phyloP scores from a whole-genome alignment of 2,797 vertebrate genomes.

The Lycodopsis pacificus region DNA sequence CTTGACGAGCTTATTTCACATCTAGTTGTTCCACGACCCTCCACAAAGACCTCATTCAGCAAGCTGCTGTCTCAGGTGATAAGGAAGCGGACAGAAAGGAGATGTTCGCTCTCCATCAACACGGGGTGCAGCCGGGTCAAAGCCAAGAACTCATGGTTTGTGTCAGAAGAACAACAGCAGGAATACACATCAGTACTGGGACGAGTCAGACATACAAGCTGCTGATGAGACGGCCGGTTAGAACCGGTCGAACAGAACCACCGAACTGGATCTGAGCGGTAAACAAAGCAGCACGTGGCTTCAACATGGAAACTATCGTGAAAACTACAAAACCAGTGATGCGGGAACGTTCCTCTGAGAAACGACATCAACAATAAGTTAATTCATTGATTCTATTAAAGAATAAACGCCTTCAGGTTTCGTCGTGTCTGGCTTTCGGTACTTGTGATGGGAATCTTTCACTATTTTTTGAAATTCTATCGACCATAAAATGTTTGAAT shows the following conservation, averaged over 20 bases:
- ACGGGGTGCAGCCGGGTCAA: neutral
- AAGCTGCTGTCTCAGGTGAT: conserved; percentile 10
- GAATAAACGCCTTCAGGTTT: too few species aligned
- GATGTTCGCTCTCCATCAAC: neutral
- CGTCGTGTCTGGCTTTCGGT: too few species aligned
- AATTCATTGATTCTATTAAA: too few species aligned
- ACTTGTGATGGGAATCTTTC: too few species aligned
- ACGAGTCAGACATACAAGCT: neutral
- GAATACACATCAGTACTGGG: neutral
- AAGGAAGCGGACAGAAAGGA: neutral
- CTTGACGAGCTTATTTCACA: conserved; percentile 39
- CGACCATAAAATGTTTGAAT: too few species aligned
- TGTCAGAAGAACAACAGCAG: neutral
- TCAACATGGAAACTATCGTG: neutral
- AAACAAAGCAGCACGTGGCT: conserved; percentile 23
- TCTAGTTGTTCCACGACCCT: conserved; percentile 23
- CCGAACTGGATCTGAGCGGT: conserved; percentile 18
- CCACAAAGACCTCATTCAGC: conserved; percentile 56
- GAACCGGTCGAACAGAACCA: conserved; percentile 21
- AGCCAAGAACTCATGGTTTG: neutral
- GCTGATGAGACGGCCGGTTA: too few species aligned
- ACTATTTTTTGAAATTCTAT: too few species aligned
- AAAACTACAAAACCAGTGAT: neutral
- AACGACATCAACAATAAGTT: too few species aligned
- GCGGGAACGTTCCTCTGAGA: too few species aligned